phyloP scores from a whole-genome alignment of 2,113 vertebrate genomes.

The Mustelus asterias region DNA sequence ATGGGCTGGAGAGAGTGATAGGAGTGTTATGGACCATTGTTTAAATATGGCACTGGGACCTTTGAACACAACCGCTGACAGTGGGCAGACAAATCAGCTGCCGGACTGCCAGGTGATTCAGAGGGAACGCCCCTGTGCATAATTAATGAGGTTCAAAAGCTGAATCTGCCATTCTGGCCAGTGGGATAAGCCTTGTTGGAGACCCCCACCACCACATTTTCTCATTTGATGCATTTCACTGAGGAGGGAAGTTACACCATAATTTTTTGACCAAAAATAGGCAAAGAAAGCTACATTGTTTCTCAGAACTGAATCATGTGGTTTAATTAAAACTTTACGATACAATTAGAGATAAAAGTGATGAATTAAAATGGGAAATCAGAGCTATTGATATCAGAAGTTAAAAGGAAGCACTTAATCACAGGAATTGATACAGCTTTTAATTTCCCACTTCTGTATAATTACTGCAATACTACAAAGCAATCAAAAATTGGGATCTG shows the following conservation, averaged over 20 bases:
- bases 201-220: too few relatives aligned
- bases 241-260: background rate
- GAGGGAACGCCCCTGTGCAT: too few relatives aligned
- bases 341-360: background rate
- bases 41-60: too few relatives aligned
- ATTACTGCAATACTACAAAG: conserved; percentile 4
- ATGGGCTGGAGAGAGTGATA: too few relatives aligned
- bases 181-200: too few relatives aligned
- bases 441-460: background rate
- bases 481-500: background rate
- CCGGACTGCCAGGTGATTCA: too few relatives aligned
- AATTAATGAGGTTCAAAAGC: too few relatives aligned
- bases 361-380: background rate
- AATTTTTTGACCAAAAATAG: background rate
- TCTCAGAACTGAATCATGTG: background rate
- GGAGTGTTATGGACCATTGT: too few relatives aligned
- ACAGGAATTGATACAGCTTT: background rate
- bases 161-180: too few relatives aligned
- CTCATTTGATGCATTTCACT: background rate
- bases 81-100: too few relatives aligned
- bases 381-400: background rate
- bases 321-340: background rate
- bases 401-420: background rate
- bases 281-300: background rate
- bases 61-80: too few relatives aligned